Base-by-base conservation (phyloP, 2,113 vertebrate species). In the Clarias magur region DNA sequence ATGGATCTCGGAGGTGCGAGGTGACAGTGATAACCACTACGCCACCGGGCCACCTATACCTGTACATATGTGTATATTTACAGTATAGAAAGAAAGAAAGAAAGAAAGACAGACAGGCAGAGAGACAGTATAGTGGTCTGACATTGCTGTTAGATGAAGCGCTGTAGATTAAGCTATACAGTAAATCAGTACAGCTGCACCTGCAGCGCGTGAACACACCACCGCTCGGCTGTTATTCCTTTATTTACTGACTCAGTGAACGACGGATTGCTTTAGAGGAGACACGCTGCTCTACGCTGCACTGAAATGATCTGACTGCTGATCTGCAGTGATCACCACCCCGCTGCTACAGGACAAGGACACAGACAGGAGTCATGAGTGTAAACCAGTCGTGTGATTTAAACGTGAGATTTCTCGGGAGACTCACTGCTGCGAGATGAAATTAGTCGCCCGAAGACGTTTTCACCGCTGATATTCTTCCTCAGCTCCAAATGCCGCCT, bases 391-490 rank as follows among this genome's bases (percentile, higher is more conserved):
- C 70, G 10, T 73, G 34, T 42, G 38, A 73, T 48, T 73, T 23
- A 17, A 30, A 30, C 15, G 27, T 70, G 27, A 2, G 8, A 48
- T 75, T 48, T 75, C 10, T 48, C 72, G 12, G 72, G 42, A 48
- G 72, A 80, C 42, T 68, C 56, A 65, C 3, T 34, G 80, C 25
- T 79, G 57, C 70, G 70, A 63, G 80, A 54, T 88, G 42, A 78
- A 86, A 42, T 53, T 63, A 63, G 42, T 70, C 62, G 59, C 65
- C 48, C 56, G 42, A 56, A 78, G 75, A 54, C 48, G 16, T 81
- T 84, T 86, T 42, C 17, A 82, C 76, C 79, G 75, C 57, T 63
- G 70, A 85, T 62, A 62, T 72, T 54, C 34, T 2, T 30, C 68
- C 63, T 80, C 34, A 78, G n/a, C 53, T 42, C 23, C 80, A 80